Conservation (phyloP, 2,113 vertebrate species). For the Aphyosemion australe region DNA sequence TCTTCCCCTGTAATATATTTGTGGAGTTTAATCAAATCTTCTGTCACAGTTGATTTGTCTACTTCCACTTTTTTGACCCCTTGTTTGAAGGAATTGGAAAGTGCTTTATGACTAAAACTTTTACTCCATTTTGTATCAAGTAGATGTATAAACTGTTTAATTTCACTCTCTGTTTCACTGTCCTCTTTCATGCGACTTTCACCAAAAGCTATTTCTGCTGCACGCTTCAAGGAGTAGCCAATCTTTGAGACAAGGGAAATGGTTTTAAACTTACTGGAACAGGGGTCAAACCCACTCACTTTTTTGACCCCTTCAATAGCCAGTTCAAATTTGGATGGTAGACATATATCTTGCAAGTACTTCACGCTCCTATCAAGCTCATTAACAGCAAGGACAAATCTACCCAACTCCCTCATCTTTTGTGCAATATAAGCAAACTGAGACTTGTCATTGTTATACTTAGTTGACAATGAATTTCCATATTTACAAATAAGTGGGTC, state of each 20-base stretch:
- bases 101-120: conserved; percentile 63
- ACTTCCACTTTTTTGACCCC: conserved; percentile 58
- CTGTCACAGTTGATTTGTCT: conserved; percentile 63
- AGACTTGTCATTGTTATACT: conserved; percentile 71
- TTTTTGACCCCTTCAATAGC: conserved; percentile 74
- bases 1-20: conserved; percentile 58
- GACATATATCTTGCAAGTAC: conserved; percentile 72
- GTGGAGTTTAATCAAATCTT: conserved; percentile 71
- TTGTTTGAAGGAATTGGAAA: conserved; percentile 41
- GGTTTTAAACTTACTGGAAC: conserved; percentile 66
- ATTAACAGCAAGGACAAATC: conserved; percentile 68
- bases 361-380: conserved; percentile 66
- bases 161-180: conserved; percentile 59
- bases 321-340: conserved; percentile 67
- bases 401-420: conserved; percentile 73
- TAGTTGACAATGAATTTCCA: conserved; percentile 63
- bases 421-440: conserved; percentile 75
- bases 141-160: conserved; percentile 70
- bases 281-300: conserved; percentile 64
- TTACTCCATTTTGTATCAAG: conserved; percentile 71
- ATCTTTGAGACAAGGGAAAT: conserved; percentile 70
- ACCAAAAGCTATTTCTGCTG: conserved; percentile 74
- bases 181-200: conserved; percentile 75
- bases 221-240: conserved; percentile 71
- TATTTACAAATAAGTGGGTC: conserved; percentile 77